phyloP scores from a whole-genome alignment of 2,888 invertebrate genomes.

The Seira musarum region DNA sequence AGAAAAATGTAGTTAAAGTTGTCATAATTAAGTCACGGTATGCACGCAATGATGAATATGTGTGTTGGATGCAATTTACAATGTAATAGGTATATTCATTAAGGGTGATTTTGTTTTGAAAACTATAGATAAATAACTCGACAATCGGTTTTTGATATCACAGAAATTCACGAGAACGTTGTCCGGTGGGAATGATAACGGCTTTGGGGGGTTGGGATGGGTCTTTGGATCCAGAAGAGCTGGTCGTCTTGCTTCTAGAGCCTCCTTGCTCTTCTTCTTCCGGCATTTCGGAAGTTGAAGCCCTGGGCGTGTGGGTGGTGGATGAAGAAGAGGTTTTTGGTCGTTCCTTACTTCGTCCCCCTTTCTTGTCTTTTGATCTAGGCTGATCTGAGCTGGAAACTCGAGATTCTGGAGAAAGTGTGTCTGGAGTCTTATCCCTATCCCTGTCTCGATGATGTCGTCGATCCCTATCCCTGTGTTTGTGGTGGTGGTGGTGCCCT shows the following conservation, averaged over 20 bases:
- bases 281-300: constrained; percentile 74
- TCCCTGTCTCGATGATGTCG: constrained; percentile 64
- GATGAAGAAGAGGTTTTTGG: constrained; percentile 69
- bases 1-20: no score
- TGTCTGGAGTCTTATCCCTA: constrained; percentile 69
- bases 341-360: constrained; percentile 65
- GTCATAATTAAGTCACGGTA: no score
- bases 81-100: not conserved
- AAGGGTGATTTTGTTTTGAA: constrained; percentile 16
- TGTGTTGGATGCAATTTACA: constrained; percentile 10
- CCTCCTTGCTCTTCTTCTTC: constrained; percentile 71
- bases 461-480: constrained; percentile 65
- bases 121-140: constrained; percentile 44
- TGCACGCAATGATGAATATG: not conserved
- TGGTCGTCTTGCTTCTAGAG: constrained; percentile 64
- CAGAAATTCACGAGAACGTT: constrained; percentile 69
- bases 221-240: constrained; percentile 68
- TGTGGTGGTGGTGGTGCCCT: constrained; percentile 66
- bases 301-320: constrained; percentile 61
- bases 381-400: constrained; percentile 65
- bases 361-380: constrained; percentile 61
- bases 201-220: constrained; percentile 67
- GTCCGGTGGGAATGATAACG: constrained; percentile 68
- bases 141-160: constrained; percentile 64
- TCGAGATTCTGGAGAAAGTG: constrained; percentile 67